These are phyloP conservation scores for Malurus melanocephalus DNA, from an alignment of 2,113 vertebrate genomes.

Conservation along the genomic window DNA sequence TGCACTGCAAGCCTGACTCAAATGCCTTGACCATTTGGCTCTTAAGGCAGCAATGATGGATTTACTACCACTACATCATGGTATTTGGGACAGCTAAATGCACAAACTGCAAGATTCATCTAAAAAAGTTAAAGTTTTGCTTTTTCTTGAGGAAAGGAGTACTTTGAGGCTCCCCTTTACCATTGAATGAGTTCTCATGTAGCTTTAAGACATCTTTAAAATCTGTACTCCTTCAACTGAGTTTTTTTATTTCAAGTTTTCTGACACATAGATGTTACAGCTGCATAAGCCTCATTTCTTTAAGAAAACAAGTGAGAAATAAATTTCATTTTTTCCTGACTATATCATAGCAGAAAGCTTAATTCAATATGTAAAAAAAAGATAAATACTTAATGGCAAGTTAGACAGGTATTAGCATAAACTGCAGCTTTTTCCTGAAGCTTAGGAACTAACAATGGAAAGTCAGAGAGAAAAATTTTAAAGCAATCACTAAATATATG, in stretches of 20 bases:
- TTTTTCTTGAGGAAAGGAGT: not conserved
- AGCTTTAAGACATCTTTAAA: not conserved
- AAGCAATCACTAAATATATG: not conserved
- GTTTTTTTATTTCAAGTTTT: not conserved
- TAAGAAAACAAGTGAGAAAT: not conserved
- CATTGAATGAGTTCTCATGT: not conserved
- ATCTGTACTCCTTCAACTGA: not conserved
- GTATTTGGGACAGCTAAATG: not conserved
- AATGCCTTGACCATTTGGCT: not conserved
- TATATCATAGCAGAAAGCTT: not conserved
- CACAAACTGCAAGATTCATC: not conserved
- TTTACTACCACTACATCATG: accelerated
- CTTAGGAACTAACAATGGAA: not conserved
- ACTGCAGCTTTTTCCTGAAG: not conserved
- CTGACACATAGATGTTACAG: not conserved
- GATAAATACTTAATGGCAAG: not conserved
- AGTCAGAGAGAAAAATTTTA: not conserved
- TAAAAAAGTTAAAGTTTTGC: not conserved
- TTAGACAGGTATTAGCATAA: not conserved
- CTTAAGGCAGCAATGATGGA: not conserved
- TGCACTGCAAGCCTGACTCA: not conserved
- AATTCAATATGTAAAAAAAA: not conserved
- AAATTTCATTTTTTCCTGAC: not conserved
- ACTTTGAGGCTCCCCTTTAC: not conserved
- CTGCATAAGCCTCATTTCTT: not conserved